Conservation (phyloP, 2,888 invertebrate species). For the Cantharis nigra region DNA sequence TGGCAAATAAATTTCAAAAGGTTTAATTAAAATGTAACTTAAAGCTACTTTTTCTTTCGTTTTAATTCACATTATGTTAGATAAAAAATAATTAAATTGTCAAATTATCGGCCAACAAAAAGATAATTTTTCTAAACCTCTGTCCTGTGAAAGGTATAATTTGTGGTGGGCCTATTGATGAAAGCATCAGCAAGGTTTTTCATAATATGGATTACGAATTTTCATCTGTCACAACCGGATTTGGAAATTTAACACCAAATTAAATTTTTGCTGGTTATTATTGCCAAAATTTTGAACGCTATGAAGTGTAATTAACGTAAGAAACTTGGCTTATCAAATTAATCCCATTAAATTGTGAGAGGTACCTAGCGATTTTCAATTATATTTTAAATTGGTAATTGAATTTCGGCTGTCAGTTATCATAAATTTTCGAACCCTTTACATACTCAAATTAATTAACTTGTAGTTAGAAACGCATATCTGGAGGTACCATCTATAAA, state of each 20-base stretch:
- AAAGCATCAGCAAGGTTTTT: background rate
- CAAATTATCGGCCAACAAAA: background rate
- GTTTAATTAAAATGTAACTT: background rate
- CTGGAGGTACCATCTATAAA: background rate
- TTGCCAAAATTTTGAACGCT: background rate
- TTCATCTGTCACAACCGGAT: background rate
- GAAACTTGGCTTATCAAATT: background rate
- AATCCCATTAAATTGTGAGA: background rate
- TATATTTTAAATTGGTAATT: constrained; percentile 2
- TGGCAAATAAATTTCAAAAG: background rate
- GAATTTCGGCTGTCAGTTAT: constrained; percentile 3
- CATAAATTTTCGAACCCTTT: constrained; percentile 4
- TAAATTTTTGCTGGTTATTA: background rate
- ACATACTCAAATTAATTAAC: constrained; percentile 4
- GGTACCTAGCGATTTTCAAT: background rate
- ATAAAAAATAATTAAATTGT: background rate
- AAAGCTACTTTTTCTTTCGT: background rate
- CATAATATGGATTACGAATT: background rate
- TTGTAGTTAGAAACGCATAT: background rate
- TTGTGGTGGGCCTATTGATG: background rate
- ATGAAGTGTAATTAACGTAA: background rate
- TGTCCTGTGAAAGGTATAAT: background rate
- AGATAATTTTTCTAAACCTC: background rate
- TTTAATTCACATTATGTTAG: background rate
- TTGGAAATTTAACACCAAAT: background rate